Evolutionary conservation across 2,888 invertebrate genomes (phyloP).

Genomic region (Hanleya hanleyi): DNA sequence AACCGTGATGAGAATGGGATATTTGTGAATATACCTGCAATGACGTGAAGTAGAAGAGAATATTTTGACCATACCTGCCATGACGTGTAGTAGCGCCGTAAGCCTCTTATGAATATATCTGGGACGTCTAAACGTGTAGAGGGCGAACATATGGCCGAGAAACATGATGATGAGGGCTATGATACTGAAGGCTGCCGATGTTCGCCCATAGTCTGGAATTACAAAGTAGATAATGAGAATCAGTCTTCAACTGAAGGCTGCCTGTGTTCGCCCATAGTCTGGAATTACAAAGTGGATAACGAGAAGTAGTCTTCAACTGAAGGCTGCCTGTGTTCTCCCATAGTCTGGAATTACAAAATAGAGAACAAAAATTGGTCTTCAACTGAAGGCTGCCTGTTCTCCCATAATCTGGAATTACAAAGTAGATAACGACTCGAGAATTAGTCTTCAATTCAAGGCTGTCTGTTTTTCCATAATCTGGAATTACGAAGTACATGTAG

Average conservation of each 20-base stretch:
- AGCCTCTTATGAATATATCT: conserved; percentile 92
- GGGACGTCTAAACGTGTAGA: conserved; percentile 88
- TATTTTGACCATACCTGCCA: conserved; percentile 78
- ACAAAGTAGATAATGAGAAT: conserved; percentile 80
- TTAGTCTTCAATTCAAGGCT: conserved; percentile 87
- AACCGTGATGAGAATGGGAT: too few relatives aligned
- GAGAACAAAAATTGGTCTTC: conserved; percentile 87
- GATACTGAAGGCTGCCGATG: conserved; percentile 88
- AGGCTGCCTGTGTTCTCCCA: conserved; percentile 87
- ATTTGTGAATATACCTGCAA: background rate
- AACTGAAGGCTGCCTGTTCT: conserved; percentile 88
- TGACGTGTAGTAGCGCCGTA: conserved; percentile 88
- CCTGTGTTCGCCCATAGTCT: conserved; percentile 89
- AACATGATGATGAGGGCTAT: conserved; percentile 87
- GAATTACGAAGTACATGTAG: conserved; percentile 55
- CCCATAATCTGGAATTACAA: conserved; percentile 81
- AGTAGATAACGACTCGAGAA: conserved; percentile 83
- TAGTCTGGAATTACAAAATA: conserved; percentile 79
- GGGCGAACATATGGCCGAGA: conserved; percentile 86
- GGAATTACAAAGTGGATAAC: conserved; percentile 78
- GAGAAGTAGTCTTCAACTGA: conserved; percentile 86
- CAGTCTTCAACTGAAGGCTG: conserved; percentile 88
- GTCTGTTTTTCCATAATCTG: conserved; percentile 89
- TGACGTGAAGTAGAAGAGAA: background rate
- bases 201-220: conserved; percentile 85